Conservation (phyloP, 2,797 vertebrate species). For the Notolabrus celidotus region DNA sequence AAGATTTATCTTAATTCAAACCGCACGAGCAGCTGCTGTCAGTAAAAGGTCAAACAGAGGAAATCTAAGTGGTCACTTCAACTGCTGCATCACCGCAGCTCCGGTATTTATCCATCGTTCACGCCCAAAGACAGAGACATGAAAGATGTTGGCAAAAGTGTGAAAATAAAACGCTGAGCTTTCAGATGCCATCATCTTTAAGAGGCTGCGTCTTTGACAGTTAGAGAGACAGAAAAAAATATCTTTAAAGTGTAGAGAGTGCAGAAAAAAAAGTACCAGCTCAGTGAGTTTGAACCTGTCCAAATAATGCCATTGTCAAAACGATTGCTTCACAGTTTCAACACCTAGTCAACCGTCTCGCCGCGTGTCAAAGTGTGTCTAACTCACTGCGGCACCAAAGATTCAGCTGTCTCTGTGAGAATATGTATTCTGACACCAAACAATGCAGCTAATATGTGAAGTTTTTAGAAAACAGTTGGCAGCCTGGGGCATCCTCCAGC, state of each 20-base stretch:
- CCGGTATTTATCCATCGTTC: slow-evolving; percentile 2
- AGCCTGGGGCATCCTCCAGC: neutral
- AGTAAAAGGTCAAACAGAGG: slow-evolving; percentile 32
- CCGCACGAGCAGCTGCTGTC: neutral
- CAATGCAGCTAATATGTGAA: slow-evolving; percentile 14
- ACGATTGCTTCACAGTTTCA: slow-evolving; percentile 34
- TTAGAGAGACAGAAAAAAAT: slow-evolving; percentile 3
- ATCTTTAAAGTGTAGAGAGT: slow-evolving; percentile 13
- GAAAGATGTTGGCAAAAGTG: slow-evolving; percentile 17
- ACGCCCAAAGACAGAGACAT: slow-evolving; percentile 11
- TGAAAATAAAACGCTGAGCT: slow-evolving; percentile 42
- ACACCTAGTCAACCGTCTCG: slow-evolving; percentile 34
- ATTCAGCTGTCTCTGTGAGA: slow-evolving; percentile 12
- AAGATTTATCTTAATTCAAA: neutral
- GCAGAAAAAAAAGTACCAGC: slow-evolving; percentile 23
- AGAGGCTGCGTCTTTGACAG: slow-evolving; percentile 30
- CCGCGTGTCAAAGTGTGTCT: slow-evolving; percentile 30
- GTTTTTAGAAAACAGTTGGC: slow-evolving; percentile 12
- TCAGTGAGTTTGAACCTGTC: slow-evolving; percentile 11
- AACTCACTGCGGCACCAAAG: slow-evolving; percentile 27
- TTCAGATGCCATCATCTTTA: slow-evolving; percentile 36
- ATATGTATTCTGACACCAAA: slow-evolving; percentile 34
- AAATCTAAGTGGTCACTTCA: neutral
- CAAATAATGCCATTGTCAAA: slow-evolving; percentile 43
- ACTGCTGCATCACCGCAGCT: neutral